Conservation (phyloP, 2,888 invertebrate species). For the Clivina fossor region DNA sequence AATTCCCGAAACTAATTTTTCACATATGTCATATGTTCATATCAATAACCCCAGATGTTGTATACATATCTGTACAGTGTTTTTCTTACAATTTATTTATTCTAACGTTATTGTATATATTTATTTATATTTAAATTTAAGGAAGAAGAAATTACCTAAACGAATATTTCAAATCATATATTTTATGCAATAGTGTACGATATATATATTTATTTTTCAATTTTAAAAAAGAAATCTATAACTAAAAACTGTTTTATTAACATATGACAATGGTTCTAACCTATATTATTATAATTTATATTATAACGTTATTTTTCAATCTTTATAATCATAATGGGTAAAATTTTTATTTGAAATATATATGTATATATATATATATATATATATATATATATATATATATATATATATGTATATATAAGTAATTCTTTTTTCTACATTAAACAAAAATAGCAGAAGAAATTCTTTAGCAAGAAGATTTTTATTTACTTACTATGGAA, state of each 20-base stretch:
- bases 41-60: slow-evolving; percentile 29
- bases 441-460: too few relatives aligned
- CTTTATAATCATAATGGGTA: too few relatives aligned
- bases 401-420: too few relatives aligned
- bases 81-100: slow-evolving; percentile 26
- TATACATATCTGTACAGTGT: slow-evolving; percentile 35
- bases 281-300: too few relatives aligned
- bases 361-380: too few relatives aligned
- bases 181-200: slow-evolving; percentile 18
- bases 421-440: too few relatives aligned
- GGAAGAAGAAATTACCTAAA: slow-evolving; percentile 10
- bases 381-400: too few relatives aligned
- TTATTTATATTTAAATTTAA: slow-evolving; percentile 9
- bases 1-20: slow-evolving; percentile 29
- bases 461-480: too few relatives aligned
- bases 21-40: slow-evolving; percentile 30
- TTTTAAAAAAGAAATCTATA: slow-evolving; percentile 19
- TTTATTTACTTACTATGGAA: too few relatives aligned
- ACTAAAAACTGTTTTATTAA: slow-evolving; percentile 11
- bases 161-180: slow-evolving; percentile 11
- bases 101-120: slow-evolving; percentile 27
- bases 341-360: too few relatives aligned
- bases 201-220: slow-evolving; percentile 23
- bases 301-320: too few relatives aligned
- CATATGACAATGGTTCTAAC: slow-evolving; percentile 25